These are phyloP conservation scores for Strongylocentrotus purpuratus DNA, from an alignment of 35 echinoderm and acorn worm species.

Conservation along the genomic window DNA sequence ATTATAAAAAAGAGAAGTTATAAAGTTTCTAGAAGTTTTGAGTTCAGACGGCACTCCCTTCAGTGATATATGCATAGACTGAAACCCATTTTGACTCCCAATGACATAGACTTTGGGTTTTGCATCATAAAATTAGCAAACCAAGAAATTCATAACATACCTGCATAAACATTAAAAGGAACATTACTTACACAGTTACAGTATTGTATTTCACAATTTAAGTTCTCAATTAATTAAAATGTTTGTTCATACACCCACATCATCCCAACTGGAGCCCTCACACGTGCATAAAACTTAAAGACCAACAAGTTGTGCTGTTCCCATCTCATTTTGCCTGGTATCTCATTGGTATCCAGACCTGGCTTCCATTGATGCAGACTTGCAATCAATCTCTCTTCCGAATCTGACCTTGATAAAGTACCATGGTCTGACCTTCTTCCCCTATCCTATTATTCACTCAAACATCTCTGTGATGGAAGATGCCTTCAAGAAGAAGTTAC, in stretches of 20 bases:
- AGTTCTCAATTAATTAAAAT: background rate
- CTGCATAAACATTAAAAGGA: background rate
- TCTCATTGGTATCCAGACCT: background rate
- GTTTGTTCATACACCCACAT: background rate
- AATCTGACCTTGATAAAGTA: conserved; percentile 25
- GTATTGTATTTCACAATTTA: background rate
- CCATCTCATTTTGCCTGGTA: background rate
- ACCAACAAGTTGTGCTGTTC: background rate
- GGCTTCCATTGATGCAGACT: background rate
- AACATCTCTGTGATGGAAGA: background rate
- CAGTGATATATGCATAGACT: background rate
- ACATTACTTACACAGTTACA: background rate
- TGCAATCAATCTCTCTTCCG: background rate
- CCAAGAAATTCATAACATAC: background rate
- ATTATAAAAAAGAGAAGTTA: too few species aligned
- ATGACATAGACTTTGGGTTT: background rate
- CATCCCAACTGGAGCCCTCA: background rate
- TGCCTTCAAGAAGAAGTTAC: background rate
- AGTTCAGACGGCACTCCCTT: background rate
- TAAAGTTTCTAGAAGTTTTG: too few species aligned
- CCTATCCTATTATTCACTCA: conserved; percentile 24
- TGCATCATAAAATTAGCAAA: background rate
- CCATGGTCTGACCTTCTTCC: conserved; percentile 29
- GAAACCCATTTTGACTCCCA: background rate
- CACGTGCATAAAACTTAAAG: background rate